These are phyloP conservation scores for Cylloceria caligata DNA, from an alignment of 2,888 invertebrate species.

Conservation along the genomic window DNA sequence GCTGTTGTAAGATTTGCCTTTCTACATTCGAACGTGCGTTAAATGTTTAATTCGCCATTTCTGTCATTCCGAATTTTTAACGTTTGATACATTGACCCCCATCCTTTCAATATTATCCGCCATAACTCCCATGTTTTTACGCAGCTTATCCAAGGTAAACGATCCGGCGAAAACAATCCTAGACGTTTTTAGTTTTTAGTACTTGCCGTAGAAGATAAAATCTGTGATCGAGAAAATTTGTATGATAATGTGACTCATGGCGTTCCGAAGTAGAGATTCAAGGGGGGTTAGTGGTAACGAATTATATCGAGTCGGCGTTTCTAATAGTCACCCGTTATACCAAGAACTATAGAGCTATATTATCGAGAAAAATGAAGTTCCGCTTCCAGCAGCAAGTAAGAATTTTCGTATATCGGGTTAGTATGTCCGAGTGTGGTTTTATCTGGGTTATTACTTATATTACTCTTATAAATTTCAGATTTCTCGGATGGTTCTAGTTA, in stretches of 20 bases:
- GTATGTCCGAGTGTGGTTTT: constrained; percentile 4
- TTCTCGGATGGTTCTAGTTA: constrained; percentile 30
- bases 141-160: not conserved
- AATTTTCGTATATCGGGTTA: constrained; percentile 52
- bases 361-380: constrained; percentile 46
- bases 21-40: too few species aligned
- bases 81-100: too few species aligned
- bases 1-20: too few species aligned
- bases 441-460: constrained; percentile 38
- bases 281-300: constrained; percentile 27
- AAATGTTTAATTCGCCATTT: too few species aligned
- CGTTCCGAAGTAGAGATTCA: constrained; percentile 17
- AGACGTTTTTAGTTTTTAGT: constrained; percentile 1
- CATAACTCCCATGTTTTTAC: too few species aligned
- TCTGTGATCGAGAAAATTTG: constrained; percentile 36
- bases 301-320: constrained; percentile 59
- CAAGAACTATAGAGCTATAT: constrained; percentile 35
- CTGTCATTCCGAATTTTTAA: too few species aligned
- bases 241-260: constrained; percentile 45
- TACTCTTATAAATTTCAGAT: constrained; percentile 45
- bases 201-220: constrained; percentile 20
- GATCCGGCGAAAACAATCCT: constrained; percentile 12
- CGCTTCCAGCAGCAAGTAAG: not conserved
- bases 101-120: too few species aligned
- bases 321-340: constrained; percentile 57